Evolutionary conservation across 2,888 invertebrate genomes (phyloP), one percentile per base, ranked within the genome.

Genomic region (Erannis defoliaria): DNA sequence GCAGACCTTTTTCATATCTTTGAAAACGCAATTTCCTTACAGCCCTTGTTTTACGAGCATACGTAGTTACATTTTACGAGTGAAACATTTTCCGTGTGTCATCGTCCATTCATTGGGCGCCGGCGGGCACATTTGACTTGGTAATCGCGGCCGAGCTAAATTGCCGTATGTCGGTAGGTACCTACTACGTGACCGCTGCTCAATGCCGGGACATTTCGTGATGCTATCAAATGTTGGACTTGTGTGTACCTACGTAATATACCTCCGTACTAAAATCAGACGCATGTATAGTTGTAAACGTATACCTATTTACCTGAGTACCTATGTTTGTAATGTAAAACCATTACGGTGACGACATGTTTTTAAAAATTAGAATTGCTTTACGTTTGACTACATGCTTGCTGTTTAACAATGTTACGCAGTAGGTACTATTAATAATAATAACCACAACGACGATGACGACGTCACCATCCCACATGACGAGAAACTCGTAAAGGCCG

Each of bases 91-190:
- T 51, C 62, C 56, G 42, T 56, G 40, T 55, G 61, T 68, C 67
- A 70, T 71, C 66, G 56, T 46, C 57, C 67, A 74, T 75, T 70
- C 75, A 75, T 67, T 57, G 70, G 35, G 54, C 55, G 40, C 49
- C 57, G 61, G 48, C 48, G 60, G 56, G 49, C 55, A 46, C 68
- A 76, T 76, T 76, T 76, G 75, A 76, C 70, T 76, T 76, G 75
- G 69, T 71, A 76, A 75, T 76, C 43, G 43, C 50, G 48, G 10
- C 59, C 42, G 46, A 33, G 42, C 48, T 53, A 58, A 55, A 67
- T 55, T 62, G 64, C 42, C 57, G 45, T 45, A 23, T 26, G 46
- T 55, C 48, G 21, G 33, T 10, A n/a, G n/a, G n/a, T n/a, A n/a
- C n/a, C n/a, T n/a, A 6, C 26, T 40, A 35, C 55, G 51, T 35